These are phyloP conservation scores for Lepus europaeus DNA, from an alignment of 2,113 vertebrate genomes.

Conservation along the genomic window DNA sequence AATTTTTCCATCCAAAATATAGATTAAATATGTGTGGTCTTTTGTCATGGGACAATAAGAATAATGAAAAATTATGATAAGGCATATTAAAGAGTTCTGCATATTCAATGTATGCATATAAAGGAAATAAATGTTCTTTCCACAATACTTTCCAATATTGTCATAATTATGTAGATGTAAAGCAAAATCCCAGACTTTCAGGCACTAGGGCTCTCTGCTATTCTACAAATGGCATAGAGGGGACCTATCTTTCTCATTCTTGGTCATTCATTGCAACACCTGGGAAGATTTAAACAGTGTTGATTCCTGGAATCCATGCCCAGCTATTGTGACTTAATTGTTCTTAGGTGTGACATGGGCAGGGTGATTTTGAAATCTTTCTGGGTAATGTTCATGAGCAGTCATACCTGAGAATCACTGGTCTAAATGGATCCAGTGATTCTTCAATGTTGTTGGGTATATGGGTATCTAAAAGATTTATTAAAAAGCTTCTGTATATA, in stretches of 20 bases:
- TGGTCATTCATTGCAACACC: neutral
- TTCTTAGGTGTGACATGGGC: neutral
- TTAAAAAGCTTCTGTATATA: neutral
- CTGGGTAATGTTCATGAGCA: neutral
- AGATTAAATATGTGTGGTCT: neutral
- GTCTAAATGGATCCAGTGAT: neutral
- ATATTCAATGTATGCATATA: neutral
- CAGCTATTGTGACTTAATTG: neutral
- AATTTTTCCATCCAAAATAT: neutral
- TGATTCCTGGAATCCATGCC: fast-evolving
- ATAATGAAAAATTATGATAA: neutral
- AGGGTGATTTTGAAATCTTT: neutral
- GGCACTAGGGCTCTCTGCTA: fast-evolving
- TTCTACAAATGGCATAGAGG: fast-evolving
- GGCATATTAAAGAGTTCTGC: neutral
- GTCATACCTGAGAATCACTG: neutral
- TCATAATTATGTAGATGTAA: neutral
- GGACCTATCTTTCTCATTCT: fast-evolving
- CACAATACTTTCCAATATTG: neutral
- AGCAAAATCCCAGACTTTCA: neutral
- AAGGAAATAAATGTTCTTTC: neutral
- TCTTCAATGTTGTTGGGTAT: neutral
- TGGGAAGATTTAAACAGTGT: neutral
- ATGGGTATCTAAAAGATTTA: neutral
- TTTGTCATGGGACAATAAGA: neutral